A percentile compares a stretch with the other conserved stretches of the same genome.
Conservation (phyloP, 2,888 invertebrate genomes). For the Muscina levida region DNA sequence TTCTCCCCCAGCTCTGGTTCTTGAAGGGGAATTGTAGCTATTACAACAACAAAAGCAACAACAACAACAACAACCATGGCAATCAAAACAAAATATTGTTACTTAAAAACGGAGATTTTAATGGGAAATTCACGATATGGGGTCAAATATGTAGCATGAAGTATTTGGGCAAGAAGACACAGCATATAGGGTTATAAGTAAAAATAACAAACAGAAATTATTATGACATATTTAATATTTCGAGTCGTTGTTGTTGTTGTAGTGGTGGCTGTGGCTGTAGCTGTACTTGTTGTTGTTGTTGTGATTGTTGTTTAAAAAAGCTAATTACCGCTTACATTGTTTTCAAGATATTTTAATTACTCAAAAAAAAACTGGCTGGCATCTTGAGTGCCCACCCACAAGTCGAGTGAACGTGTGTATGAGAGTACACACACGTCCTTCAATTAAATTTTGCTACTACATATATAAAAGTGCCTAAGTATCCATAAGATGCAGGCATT, state of each 20-base stretch:
- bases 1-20: not conserved
- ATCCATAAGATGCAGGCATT: not conserved
- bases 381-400: slow-evolving; percentile 59
- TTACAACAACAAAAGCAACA: slow-evolving; percentile 62
- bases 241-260: slow-evolving; percentile 6
- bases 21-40: slow-evolving; percentile 58
- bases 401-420: not conserved
- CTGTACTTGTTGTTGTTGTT: slow-evolving; percentile 10
- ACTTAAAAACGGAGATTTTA: slow-evolving; percentile 40
- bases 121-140: slow-evolving; percentile 60
- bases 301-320: slow-evolving; percentile 25
- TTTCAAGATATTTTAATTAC: slow-evolving; percentile 30
- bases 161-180: not conserved
- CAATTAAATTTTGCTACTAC: slow-evolving; percentile 53
- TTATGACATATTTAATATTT: slow-evolving; percentile 47
- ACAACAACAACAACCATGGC: slow-evolving; percentile 41
- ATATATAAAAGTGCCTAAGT: slow-evolving; percentile 1
- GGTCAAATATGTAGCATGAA: slow-evolving; percentile 44
- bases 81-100: slow-evolving; percentile 35
- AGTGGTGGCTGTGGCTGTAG: slow-evolving; percentile 29
- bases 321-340: slow-evolving; percentile 33
- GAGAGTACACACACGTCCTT: slow-evolving; percentile 41
- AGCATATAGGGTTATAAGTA: not conserved
- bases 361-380: slow-evolving; percentile 2
- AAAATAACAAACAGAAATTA: not conserved